Percentiles rank a stretch among this genome's conserved stretches.
phyloP scores from a whole-genome alignment of 2,113 vertebrate genomes.

The Anseranas semipalmata region DNA sequence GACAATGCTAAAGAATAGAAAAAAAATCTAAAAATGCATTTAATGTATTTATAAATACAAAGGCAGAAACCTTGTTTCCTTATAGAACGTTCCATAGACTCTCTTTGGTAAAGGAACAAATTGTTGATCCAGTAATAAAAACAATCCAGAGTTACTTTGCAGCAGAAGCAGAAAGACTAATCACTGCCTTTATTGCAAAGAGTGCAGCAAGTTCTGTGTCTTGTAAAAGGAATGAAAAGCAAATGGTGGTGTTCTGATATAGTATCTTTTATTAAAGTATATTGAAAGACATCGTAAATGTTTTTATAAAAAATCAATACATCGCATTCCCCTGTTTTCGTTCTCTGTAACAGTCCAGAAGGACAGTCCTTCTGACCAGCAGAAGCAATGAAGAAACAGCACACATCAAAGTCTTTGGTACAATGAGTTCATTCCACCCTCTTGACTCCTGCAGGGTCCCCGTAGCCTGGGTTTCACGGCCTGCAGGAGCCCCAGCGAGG shows the following conservation, averaged over 20 bases:
- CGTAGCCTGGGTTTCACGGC: background rate
- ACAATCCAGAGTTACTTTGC: background rate
- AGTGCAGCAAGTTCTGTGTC: background rate
- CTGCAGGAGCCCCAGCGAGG: background rate
- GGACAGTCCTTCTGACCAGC: background rate
- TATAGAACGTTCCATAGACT: background rate
- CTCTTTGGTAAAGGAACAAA: background rate
- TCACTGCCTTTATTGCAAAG: background rate
- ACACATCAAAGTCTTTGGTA: background rate
- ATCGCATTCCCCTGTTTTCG: background rate
- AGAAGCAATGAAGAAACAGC: background rate
- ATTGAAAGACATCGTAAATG: background rate
- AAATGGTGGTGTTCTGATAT: background rate
- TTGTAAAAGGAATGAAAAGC: constrained; percentile 45
- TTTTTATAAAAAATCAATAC: constrained; percentile 1
- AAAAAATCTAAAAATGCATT: constrained; percentile 1
- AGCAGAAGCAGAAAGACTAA: constrained; percentile 8
- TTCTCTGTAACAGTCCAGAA: background rate
- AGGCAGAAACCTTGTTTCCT: background rate
- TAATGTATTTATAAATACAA: background rate
- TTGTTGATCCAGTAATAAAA: constrained; percentile 16
- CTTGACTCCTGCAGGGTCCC: background rate
- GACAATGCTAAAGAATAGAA: background rate
- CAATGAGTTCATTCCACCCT: background rate
- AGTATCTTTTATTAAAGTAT: constrained; percentile 18